phyloP scores from a whole-genome alignment of 2,113 vertebrate species.

The Dinomys branickii region DNA sequence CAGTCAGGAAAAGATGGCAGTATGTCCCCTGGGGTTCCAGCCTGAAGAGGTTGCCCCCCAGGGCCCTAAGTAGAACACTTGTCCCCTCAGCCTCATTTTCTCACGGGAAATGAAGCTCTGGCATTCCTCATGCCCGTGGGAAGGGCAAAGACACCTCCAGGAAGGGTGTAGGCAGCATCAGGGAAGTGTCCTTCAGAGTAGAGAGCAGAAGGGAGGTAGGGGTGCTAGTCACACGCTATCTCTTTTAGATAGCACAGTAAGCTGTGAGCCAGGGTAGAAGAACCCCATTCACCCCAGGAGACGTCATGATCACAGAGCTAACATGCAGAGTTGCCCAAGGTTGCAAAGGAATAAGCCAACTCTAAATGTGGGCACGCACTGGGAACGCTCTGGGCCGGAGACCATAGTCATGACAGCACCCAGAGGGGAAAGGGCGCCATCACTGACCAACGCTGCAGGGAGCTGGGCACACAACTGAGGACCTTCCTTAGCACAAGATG shows the following conservation, averaged over 20 bases:
- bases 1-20: background rate
- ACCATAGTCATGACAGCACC: background rate
- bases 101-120: background rate
- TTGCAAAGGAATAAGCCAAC: background rate
- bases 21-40: too few species aligned
- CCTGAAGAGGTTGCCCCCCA: background rate
- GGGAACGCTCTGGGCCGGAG: background rate
- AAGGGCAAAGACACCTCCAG: background rate
- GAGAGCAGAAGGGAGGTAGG: background rate
- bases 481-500: background rate
- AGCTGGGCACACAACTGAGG: background rate
- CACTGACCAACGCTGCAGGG: background rate
- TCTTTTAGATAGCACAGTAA: background rate
- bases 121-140: too few species aligned
- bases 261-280: background rate
- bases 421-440: background rate
- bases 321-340: background rate
- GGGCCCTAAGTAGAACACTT: background rate
- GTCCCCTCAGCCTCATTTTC: background rate
- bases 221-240: background rate
- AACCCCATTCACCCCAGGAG: too few species aligned
- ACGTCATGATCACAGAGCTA: background rate
- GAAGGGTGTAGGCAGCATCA: background rate
- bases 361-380: background rate
- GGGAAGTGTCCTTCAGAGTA: background rate